Evolutionary conservation across 2,113 vertebrate genomes (phyloP).

Genomic region (Numida meleagris): DNA sequence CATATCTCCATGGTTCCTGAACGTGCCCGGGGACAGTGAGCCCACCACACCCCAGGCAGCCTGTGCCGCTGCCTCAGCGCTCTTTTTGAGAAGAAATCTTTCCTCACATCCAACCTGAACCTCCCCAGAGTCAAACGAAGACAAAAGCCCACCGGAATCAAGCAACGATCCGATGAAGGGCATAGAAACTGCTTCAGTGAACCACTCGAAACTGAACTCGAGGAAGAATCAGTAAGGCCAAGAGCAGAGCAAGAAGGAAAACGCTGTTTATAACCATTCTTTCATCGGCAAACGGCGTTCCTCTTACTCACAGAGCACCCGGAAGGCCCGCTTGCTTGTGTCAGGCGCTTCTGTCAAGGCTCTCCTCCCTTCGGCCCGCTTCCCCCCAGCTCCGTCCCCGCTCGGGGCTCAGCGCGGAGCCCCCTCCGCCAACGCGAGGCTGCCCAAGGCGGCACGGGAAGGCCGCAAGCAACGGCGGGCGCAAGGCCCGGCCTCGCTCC

Average conservation of each 20-base stretch:
- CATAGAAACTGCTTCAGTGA: background rate
- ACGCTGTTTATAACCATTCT: accelerated
- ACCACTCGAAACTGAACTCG: accelerated
- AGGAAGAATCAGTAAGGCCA: accelerated
- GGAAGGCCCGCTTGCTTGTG: background rate
- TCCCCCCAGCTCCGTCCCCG: too few relatives aligned
- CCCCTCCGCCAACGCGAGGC: too few relatives aligned
- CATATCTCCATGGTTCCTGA: too few relatives aligned
- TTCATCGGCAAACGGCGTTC: background rate
- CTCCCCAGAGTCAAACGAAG: background rate
- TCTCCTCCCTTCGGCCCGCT: background rate
- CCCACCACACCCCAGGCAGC: too few relatives aligned
- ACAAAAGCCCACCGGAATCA: accelerated
- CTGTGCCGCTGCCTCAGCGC: too few relatives aligned
- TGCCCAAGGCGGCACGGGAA: too few relatives aligned
- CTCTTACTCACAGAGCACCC: accelerated
- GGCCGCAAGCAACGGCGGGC: too few relatives aligned
- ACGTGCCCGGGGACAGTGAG: too few relatives aligned
- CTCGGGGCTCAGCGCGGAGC: background rate
- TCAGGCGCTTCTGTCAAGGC: background rate
- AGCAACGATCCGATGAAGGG: background rate
- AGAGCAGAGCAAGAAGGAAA: background rate
- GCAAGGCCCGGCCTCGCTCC: too few relatives aligned
- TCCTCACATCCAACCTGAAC: too few relatives aligned
- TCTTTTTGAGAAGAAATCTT: too few relatives aligned